Conservation (phyloP, 2,797 vertebrate genomes). For the Anguilla marmorata region DNA sequence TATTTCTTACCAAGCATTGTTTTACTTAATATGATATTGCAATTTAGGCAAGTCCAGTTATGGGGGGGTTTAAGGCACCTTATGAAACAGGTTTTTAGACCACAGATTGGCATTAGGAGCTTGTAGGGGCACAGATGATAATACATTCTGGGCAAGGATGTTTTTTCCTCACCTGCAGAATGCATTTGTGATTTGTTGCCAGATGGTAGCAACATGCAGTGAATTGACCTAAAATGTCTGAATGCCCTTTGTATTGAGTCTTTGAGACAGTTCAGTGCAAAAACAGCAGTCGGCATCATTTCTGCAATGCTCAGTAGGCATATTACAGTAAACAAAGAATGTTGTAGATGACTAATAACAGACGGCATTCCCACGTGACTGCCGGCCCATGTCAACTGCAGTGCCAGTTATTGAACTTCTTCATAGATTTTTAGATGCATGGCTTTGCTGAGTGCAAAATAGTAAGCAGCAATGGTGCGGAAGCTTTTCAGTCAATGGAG, state of each 20-base stretch:
- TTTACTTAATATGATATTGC: conserved; percentile 70
- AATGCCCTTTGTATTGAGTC: conserved; percentile 53
- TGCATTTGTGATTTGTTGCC: conserved; percentile 12
- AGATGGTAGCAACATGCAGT: conserved; percentile 21
- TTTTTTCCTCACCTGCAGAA: not conserved
- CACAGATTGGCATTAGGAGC: conserved; percentile 55
- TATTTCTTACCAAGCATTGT: conserved; percentile 73
- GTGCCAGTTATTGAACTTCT: conserved; percentile 49
- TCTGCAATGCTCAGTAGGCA: conserved; percentile 55
- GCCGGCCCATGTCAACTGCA: conserved; percentile 44
- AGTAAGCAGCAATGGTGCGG: conserved; percentile 33
- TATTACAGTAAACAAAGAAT: conserved; percentile 41
- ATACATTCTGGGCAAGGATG: conserved; percentile 2
- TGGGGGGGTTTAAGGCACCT: conserved; percentile 56
- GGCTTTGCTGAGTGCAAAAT: conserved; percentile 36
- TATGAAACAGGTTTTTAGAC: conserved; percentile 56
- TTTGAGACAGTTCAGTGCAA: conserved; percentile 51
- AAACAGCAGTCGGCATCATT: conserved; percentile 56
- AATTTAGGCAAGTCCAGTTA: conserved; percentile 58
- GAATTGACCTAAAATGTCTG: conserved; percentile 56
- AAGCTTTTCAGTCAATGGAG: conserved; percentile 32
- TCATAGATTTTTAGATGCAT: conserved; percentile 53
- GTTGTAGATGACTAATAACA: conserved; percentile 19
- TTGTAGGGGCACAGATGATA: conserved; percentile 49
- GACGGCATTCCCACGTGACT: conserved; percentile 41